These are phyloP conservation scores for Dione vanillae DNA, from an alignment of 2,888 invertebrate species.

Conservation along the genomic window DNA sequence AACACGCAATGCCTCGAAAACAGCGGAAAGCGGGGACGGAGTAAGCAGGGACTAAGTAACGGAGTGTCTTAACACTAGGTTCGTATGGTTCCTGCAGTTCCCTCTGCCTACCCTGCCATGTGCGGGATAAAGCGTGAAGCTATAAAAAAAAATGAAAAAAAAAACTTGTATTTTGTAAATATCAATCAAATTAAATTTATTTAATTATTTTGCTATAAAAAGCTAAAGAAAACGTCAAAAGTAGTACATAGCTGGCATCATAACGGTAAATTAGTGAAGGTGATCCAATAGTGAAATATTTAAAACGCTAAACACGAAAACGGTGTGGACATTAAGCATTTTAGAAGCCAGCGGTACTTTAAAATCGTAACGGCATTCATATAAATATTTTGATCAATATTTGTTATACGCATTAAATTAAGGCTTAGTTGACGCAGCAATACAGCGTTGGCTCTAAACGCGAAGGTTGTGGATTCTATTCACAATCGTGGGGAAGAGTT, in stretches of 20 bases:
- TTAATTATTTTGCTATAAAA: neutral
- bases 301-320: conserved; percentile 23
- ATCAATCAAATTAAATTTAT: too few relatives aligned
- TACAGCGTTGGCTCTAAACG: too few relatives aligned
- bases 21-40: too few relatives aligned
- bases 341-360: conserved; percentile 25
- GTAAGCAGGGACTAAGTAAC: too few relatives aligned
- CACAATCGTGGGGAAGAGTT: too few relatives aligned
- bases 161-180: neutral
- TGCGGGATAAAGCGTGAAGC: too few relatives aligned
- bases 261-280: conserved; percentile 37
- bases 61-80: too few relatives aligned
- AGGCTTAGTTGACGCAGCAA: neutral
- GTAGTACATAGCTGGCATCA: conserved; percentile 3
- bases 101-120: too few relatives aligned
- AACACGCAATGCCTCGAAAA: too few relatives aligned
- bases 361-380: conserved; percentile 25
- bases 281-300: conserved; percentile 32
- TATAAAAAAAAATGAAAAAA: too few relatives aligned
- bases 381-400: conserved; percentile 14
- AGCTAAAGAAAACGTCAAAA: neutral
- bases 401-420: neutral
- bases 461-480: too few relatives aligned
- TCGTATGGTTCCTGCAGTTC: too few relatives aligned
- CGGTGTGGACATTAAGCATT: conserved; percentile 28